A percentile compares a stretch with the other conserved stretches of the same genome.
phyloP scores from a whole-genome alignment of 2,888 invertebrate species.

The Tanaodytes sp. region DNA sequence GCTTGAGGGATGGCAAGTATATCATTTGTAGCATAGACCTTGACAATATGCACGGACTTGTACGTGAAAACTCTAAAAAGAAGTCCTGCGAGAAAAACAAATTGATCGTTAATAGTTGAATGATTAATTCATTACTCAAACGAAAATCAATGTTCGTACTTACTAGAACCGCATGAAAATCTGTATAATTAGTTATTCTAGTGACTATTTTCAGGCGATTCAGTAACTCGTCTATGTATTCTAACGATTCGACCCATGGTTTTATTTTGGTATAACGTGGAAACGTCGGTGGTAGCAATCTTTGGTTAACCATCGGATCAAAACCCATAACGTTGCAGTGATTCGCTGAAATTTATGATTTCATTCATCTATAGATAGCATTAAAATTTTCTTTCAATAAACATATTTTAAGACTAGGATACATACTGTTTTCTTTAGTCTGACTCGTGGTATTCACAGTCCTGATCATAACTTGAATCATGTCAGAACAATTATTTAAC shows the following conservation, averaged over 20 bases:
- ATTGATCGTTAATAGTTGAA: too few relatives aligned
- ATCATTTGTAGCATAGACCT: slow-evolving; percentile 90
- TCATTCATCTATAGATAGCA: too few relatives aligned
- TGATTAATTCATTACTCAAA: too few relatives aligned
- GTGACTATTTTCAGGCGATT: slow-evolving; percentile 85
- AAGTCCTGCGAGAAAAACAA: slow-evolving; percentile 80
- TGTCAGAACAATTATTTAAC: slow-evolving; percentile 85
- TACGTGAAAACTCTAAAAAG: slow-evolving; percentile 92
- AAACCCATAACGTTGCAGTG: slow-evolving; percentile 91
- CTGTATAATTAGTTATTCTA: slow-evolving; percentile 84
- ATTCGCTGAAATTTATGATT: slow-evolving; percentile 78
- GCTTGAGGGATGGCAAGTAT: slow-evolving; percentile 76
- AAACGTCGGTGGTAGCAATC: slow-evolving; percentile 97
- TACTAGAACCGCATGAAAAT: slow-evolving; percentile 89
- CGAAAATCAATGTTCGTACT: too few relatives aligned
- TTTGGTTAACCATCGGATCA: slow-evolving; percentile 95
- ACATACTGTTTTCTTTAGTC: slow-evolving; percentile 77
- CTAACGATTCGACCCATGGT: slow-evolving; percentile 83
- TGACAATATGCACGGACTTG: slow-evolving; percentile 91
- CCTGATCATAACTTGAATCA: slow-evolving; percentile 85
- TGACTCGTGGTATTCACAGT: slow-evolving; percentile 84
- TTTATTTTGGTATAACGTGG: slow-evolving; percentile 96
- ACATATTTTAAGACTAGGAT: too few relatives aligned
- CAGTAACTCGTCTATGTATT: slow-evolving; percentile 88
- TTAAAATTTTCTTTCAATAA: too few relatives aligned